Evolutionary conservation across 2,888 invertebrate species (phyloP).

Genomic region (Tenthredo scrophulariae): DNA sequence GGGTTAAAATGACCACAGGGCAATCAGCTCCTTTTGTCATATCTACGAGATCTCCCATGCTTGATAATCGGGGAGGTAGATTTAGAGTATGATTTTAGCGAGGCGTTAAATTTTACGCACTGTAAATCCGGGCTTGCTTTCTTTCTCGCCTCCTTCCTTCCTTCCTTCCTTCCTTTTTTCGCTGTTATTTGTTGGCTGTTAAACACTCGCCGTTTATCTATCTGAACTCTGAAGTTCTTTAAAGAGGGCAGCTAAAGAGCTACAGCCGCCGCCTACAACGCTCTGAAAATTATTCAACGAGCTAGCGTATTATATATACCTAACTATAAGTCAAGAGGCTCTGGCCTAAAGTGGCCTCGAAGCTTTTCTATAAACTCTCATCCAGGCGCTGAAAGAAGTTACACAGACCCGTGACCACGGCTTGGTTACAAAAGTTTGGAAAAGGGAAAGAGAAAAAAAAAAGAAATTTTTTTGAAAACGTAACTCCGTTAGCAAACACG

Average conservation of each 20-base stretch:
- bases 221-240: slow-evolving; percentile 2
- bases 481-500: background rate
- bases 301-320: slow-evolving; percentile 9
- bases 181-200: slow-evolving; percentile 5
- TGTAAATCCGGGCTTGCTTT: background rate
- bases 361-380: slow-evolving; percentile 1
- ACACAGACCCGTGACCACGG: background rate
- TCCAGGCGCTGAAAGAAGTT: slow-evolving; percentile 15
- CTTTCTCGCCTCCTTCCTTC: background rate
- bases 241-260: background rate
- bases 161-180: background rate
- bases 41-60: too few relatives aligned
- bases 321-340: slow-evolving; percentile 36
- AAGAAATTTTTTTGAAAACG: background rate
- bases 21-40: too few relatives aligned
- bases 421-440: background rate
- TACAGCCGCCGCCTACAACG: slow-evolving; percentile 25
- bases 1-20: too few relatives aligned
- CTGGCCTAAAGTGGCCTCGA: slow-evolving; percentile 44
- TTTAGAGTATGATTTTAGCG: background rate
- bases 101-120: slow-evolving; percentile 43
- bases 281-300: slow-evolving; percentile 31
- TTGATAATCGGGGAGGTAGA: too few relatives aligned
- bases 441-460: background rate
- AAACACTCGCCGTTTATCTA: slow-evolving; percentile 21